Evolutionary conservation across 2,113 vertebrate species (phyloP), one percentile per base, ranked within the genome.

Genomic region (Nothobranchius kuhntae): DNA sequence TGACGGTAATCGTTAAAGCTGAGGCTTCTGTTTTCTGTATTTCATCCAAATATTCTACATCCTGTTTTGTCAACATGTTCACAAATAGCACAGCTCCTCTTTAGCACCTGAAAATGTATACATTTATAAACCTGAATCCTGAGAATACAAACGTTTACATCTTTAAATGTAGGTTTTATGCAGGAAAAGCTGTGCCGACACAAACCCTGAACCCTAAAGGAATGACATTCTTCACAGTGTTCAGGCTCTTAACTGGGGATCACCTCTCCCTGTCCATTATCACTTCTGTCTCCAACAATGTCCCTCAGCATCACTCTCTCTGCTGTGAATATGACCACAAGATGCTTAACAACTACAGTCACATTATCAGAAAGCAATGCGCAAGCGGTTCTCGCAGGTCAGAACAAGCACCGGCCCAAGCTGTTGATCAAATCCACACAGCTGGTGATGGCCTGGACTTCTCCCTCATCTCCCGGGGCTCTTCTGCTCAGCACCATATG

Each of bases 401-500:
- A 59, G 38, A 69, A 35, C 50, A 44, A 63, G 57, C 51, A 53
- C 12, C 60, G 53, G 52, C 13, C n/a, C 17, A 30, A 65, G 65
- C 67, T 51, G 35, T 65, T 73, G 68, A 75, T 63, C 67, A 64
- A 70, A 66, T 68, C n/a, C 2, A 12, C 45, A 9, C 68, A 71
- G 42, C 35, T 53, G 1, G 6, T 15, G 51, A 51, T 53, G 56
- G 51, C 30, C 44, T 24, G 15, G 50, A 53, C 51, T 68, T 30
- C 46, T 45, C 42, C 38, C 38, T 9, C 45, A 3, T 55, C 60
- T 77, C 68, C 59, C 62, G 10, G 13, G 66, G 61, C 60, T 55
- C 60, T 52, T 65, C 46, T 11, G 57, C 72, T 67, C 64, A 15
- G 30, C 51, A 66, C 55, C 70, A 60, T 69, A 71, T 61, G 54